A percentile compares a stretch with the other conserved stretches of the same genome.
Conservation (phyloP, 2,113 vertebrate genomes). For the Enhydra lutris region DNA sequence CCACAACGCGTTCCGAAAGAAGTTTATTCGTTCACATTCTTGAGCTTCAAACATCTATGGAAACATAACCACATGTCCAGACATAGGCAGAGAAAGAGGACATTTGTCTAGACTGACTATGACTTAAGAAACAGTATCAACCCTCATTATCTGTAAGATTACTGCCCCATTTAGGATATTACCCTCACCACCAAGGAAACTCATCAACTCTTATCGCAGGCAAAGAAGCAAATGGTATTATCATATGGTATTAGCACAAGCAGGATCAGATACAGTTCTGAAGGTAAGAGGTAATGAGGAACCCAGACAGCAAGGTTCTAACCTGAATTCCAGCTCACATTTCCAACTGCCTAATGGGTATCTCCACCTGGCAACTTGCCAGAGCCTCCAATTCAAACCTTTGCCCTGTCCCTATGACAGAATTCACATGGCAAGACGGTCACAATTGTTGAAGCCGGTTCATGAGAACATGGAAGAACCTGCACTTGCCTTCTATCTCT, state of each 20-base stretch:
- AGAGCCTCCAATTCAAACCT: neutral
- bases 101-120: neutral
- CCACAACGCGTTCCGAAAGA: slow-evolving; percentile 92
- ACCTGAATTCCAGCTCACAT: neutral
- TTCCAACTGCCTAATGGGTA: neutral
- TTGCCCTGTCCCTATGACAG: neutral
- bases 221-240: neutral
- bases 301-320: neutral
- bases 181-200: neutral
- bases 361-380: neutral
- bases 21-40: slow-evolving; percentile 90
- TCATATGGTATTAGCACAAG: neutral
- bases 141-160: neutral
- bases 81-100: neutral
- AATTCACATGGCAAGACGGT: neutral
- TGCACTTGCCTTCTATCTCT: neutral
- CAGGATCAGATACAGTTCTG: neutral
- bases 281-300: neutral
- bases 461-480: neutral
- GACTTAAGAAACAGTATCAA: neutral
- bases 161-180: neutral
- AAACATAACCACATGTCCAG: neutral
- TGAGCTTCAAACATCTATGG: slow-evolving; percentile 91
- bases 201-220: neutral
- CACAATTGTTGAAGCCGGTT: neutral